Evolutionary conservation across 1,140 invertebrate species (phyloP).

Genomic region (Musca domestica): DNA sequence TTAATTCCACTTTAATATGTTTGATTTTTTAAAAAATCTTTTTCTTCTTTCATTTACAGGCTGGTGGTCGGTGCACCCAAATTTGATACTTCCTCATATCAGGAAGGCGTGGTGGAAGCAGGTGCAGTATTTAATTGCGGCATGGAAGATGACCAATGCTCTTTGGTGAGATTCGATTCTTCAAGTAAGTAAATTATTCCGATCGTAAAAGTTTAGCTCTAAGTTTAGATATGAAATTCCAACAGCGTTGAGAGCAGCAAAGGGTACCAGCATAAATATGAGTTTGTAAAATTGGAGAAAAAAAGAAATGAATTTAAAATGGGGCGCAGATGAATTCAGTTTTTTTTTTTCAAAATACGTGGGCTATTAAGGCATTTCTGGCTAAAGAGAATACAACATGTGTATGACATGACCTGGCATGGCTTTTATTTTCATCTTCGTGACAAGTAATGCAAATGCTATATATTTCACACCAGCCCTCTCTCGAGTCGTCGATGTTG

Average conservation of each 20-base stretch:
- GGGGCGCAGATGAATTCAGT: too few relatives aligned
- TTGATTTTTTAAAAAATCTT: neutral
- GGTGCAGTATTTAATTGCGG: conserved; percentile 81
- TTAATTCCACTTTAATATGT: neutral
- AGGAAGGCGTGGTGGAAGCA: conserved; percentile 59
- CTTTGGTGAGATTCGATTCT: conserved; percentile 69
- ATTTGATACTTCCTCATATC: conserved; percentile 63
- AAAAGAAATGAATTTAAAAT: conserved; percentile 2
- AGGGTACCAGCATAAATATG: conserved; percentile 3
- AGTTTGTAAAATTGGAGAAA: neutral
- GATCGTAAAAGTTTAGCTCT: neutral
- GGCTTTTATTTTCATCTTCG: too few relatives aligned
- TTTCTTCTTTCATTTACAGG: conserved; percentile 57
- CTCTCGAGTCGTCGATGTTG: too few relatives aligned
- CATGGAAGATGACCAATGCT: conserved; percentile 61
- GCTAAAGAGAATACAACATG: too few relatives aligned
- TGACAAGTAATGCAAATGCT: too few relatives aligned
- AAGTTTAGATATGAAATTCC: neutral
- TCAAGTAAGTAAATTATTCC: conserved; percentile 59
- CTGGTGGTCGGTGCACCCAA: conserved; percentile 78
- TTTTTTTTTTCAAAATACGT: too few relatives aligned
- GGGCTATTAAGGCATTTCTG: too few relatives aligned
- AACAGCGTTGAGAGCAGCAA: neutral
- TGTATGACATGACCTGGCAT: too few relatives aligned
- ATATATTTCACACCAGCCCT: too few relatives aligned